Evolutionary conservation across 2,113 vertebrate species (phyloP), one percentile per base, ranked within the genome.

Genomic region (Coracopsis vasa): DNA sequence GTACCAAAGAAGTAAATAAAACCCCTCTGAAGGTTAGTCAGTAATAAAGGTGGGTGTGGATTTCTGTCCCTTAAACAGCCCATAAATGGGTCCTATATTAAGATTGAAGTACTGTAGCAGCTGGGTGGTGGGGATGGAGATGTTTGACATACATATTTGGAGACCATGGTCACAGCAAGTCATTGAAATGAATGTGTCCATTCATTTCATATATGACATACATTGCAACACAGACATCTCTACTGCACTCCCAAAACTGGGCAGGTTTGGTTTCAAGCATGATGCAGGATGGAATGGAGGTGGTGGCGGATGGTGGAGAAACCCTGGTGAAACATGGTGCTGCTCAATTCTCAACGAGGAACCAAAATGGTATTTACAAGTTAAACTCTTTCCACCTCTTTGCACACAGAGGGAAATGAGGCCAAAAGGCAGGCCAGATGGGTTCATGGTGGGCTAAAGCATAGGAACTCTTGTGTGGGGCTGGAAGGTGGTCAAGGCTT

Each of bases 251-350:
- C 62, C 15, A 24, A 2, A 61, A 6, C 27, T 0, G 0, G 10
- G 6, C 0, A 20, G 27, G 16, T 29, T 12, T 15, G 77, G 70
- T 56, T 50, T 44, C 31, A 8, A 35, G 15, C 0, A 0, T 9
- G 41, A 37, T 23, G 29, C 47, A 29, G 47, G 39, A 78, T 10
- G 45, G 58, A 53, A 27, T 8, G 31, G 72, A 70, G 62, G 29
- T 47, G 69, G 29, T 0, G 2, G 15, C 9, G 33, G 31, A 54
- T 44, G 44, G n/a, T 37, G 53, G 28, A 83, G 41, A 18, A 92
- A 47, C 8, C 23, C 14, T 3, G 1, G 45, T 66, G 79, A 33
- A 45, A 13, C 5, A 1, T 0, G 0, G 9, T 1, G 1, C 29
- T 37, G 35, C 7, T 1, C 85, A 25, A 0, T 6, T 82, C 77